Conservation (phyloP, 1,140 invertebrate species). For the Sitobion miscanthi region DNA sequence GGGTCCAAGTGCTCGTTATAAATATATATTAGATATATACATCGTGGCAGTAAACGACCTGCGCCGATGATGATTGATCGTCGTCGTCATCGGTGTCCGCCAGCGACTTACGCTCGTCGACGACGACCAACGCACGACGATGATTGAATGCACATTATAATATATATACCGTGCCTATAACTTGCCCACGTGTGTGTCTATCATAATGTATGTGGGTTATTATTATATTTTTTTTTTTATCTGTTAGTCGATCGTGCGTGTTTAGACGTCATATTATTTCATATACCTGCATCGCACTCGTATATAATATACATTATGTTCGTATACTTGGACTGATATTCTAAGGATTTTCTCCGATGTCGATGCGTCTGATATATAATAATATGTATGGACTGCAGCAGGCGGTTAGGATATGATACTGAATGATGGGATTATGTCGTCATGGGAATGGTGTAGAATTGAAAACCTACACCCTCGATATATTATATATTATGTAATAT, state of each 20-base stretch:
- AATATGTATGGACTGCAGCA: neutral
- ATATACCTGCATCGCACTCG: neutral
- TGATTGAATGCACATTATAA: neutral
- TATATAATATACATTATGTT: neutral
- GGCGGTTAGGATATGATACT: neutral
- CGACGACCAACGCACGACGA: neutral
- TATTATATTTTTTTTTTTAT: neutral
- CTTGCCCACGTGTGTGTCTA: neutral
- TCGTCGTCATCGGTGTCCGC: neutral
- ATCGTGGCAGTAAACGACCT: neutral
- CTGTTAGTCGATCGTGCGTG: neutral
- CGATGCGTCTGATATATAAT: too few species aligned
- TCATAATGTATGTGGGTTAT: neutral
- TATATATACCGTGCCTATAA: neutral
- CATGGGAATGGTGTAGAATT: neutral
- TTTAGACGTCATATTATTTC: neutral
- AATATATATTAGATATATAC: neutral
- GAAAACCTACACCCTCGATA: neutral
- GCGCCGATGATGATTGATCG: slow-evolving; percentile 1
- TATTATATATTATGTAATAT: too few species aligned
- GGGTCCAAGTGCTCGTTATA: neutral
- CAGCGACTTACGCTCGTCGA: neutral
- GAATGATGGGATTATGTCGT: neutral
- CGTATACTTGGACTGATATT: neutral
- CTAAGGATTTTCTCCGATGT: neutral